phyloP scores from a whole-genome alignment of 2,797 vertebrate genomes.

The Crenuchus spilurus region DNA sequence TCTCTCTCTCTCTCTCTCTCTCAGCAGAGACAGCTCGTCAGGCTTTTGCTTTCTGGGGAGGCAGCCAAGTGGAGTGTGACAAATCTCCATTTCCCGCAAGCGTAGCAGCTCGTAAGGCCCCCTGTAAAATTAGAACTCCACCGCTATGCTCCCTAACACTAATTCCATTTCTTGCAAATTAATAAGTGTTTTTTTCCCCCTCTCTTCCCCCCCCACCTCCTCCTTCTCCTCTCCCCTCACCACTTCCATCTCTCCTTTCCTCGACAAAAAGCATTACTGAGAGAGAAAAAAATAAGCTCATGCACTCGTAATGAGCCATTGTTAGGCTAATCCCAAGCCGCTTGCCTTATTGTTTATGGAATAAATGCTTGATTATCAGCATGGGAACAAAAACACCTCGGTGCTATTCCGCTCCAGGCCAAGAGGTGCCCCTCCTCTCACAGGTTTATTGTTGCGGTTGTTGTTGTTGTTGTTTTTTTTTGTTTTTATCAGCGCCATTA shows the following conservation, averaged over 20 bases:
- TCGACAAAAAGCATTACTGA: conserved; percentile 79
- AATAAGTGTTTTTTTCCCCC: conserved; percentile 79
- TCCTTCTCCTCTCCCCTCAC: conserved; percentile 6
- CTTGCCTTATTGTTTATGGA: conserved; percentile 78
- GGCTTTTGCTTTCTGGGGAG: conserved; percentile 69
- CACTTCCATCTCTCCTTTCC: conserved; percentile 69
- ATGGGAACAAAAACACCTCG: conserved; percentile 54
- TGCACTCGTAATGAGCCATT: conserved; percentile 80
- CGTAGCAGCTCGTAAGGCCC: conserved; percentile 68
- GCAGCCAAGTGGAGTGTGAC: conserved; percentile 83
- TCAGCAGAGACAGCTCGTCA: conserved; percentile 77
- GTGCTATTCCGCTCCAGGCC: conserved; percentile 65
- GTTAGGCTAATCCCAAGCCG: conserved; percentile 80
- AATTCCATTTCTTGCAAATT: conserved; percentile 86
- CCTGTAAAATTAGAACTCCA: conserved; percentile 81
- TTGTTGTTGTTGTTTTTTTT: conserved; percentile 66
- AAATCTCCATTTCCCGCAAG: conserved; percentile 83
- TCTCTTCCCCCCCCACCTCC: conserved; percentile 27
- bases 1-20: conserved; percentile 55
- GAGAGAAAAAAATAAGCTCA: conserved; percentile 69
- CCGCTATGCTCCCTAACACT: conserved; percentile 75
- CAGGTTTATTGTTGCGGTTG: conserved; percentile 34
- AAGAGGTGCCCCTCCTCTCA: conserved; percentile 62
- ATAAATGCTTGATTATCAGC: conserved; percentile 81
- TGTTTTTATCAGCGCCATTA: conserved; percentile 55